These are phyloP conservation scores for Proteles cristata DNA, from an alignment of 2,113 vertebrate genomes.

Conservation along the genomic window DNA sequence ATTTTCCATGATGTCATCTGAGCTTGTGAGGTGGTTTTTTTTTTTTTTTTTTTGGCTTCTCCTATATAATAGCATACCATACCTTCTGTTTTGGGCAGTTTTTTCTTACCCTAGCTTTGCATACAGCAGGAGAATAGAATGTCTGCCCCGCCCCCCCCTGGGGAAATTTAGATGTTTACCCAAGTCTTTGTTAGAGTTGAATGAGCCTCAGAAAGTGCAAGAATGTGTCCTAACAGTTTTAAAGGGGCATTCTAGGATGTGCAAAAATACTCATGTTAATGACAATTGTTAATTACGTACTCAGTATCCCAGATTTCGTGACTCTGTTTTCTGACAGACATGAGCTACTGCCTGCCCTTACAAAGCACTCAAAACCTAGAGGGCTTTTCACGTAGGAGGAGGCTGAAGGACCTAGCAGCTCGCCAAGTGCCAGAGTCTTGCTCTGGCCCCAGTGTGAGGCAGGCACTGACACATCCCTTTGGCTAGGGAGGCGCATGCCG, in stretches of 20 bases:
- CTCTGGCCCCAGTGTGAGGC: slow-evolving; percentile 80
- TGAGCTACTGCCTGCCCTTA: slow-evolving; percentile 81
- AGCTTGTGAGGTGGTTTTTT: not conserved
- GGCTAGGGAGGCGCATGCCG: slow-evolving; percentile 76
- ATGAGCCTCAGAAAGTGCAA: not conserved
- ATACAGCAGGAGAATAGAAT: not conserved
- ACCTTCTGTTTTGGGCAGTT: not conserved
- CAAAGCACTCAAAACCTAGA: slow-evolving; percentile 78
- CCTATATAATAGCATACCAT: not conserved
- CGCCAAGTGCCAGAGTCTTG: slow-evolving; percentile 77
- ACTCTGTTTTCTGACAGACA: slow-evolving; percentile 73
- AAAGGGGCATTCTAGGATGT: not conserved
- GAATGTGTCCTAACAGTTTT: not conserved
- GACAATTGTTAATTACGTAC: slow-evolving; percentile 64
- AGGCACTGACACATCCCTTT: slow-evolving; percentile 86
- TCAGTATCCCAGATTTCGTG: slow-evolving; percentile 50
- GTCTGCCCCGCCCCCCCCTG: not conserved
- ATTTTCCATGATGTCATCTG: slow-evolving; percentile 47
- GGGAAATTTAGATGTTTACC: not conserved
- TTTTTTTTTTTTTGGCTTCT: not conserved
- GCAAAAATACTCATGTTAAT: slow-evolving; percentile 14
- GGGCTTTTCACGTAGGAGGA: slow-evolving; percentile 86
- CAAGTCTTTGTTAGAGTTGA: not conserved
- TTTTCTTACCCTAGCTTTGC: not conserved
- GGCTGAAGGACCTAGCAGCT: slow-evolving; percentile 82